Base-by-base conservation (phyloP, 2,888 invertebrate species). In the Dryobota labecula region DNA sequence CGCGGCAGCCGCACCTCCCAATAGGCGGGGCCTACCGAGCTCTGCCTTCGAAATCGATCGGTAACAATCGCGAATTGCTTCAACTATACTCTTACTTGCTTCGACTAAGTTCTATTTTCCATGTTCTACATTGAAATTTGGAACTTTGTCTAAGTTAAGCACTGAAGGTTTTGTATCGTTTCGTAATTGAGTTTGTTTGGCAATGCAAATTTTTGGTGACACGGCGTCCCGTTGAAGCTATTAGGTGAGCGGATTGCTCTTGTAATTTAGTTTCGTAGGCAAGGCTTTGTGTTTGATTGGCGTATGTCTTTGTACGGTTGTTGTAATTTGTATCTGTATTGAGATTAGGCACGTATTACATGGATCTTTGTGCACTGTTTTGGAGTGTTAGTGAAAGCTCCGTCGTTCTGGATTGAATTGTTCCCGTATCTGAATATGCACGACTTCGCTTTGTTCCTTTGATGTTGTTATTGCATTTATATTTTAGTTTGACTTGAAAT, bases 231-330 rank as follows among this genome's bases (percentile, higher is more conserved):
- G 86, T 90, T 92, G 92, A 89, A 91, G 93, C 92, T 93, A 94
- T 94, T 94, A 94, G 88, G 91, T 92, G 92, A 93, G 91, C 90
- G 90, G 90, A 95, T 94, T 94, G 95, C 92, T 92, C 90, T 91
- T 88, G 92, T 95, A 94, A 96, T 94, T 95, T 92, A 90, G 93
- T 96, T 95, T 94, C 89, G 95, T 93, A 94, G 93, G 92, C 94
- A 95, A 94, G 93, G 91, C 93, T 94, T 94, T 94, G 92, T 92
- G 88, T 81, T 76, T 85, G 89, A 87, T 88, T 88, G 89, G 88
- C 74, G 87, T 82, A 86, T 84, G 86, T 86, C 91, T 93, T 92
- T 92, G 93, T 92, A 90, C 86, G 86, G 89, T 83, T 87, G 88
- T 90, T 92, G 92, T 92, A 90, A 92, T 91, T 92, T 92, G 91